Percentiles rank a stretch among this genome's conserved stretches.
phyloP scores from a whole-genome alignment of 2,797 vertebrate genomes.

The Bradypodion pumilum region DNA sequence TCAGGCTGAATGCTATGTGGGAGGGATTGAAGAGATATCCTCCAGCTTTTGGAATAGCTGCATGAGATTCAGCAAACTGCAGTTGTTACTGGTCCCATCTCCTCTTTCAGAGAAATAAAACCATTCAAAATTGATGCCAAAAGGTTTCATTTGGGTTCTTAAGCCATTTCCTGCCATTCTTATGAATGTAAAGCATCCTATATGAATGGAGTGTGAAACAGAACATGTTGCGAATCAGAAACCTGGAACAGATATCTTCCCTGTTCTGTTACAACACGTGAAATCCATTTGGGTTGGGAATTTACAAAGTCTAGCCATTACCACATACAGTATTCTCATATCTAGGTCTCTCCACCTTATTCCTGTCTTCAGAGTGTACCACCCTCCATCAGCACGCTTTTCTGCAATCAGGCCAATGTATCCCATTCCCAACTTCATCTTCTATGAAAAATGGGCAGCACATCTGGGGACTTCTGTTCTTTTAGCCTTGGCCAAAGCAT shows the following conservation, averaged over 20 bases:
- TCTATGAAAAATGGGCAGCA: neutral
- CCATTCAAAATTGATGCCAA: neutral
- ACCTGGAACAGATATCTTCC: neutral
- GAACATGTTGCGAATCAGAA: neutral
- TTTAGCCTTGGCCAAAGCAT: neutral
- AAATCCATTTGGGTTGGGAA: neutral
- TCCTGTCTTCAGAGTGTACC: neutral
- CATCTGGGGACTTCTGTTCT: neutral
- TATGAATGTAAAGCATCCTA: neutral
- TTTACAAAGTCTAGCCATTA: constrained; percentile 7
- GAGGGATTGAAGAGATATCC: neutral
- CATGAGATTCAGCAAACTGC: neutral
- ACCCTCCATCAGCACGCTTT: too few species aligned
- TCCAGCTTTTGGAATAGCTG: neutral
- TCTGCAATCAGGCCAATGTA: neutral
- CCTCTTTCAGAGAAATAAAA: neutral
- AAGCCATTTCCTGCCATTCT: neutral
- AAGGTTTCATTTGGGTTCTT: constrained; percentile 3
- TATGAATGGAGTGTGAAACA: neutral
- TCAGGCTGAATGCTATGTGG: neutral
- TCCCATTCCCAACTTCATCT: neutral
- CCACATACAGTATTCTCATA: neutral
- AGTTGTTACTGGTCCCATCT: neutral
- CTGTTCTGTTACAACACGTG: constrained; percentile 18
- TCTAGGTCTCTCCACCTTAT: neutral